Evolutionary conservation across 1,140 invertebrate genomes (phyloP).

Genomic region (Lordiphosa clarofinis): DNA sequence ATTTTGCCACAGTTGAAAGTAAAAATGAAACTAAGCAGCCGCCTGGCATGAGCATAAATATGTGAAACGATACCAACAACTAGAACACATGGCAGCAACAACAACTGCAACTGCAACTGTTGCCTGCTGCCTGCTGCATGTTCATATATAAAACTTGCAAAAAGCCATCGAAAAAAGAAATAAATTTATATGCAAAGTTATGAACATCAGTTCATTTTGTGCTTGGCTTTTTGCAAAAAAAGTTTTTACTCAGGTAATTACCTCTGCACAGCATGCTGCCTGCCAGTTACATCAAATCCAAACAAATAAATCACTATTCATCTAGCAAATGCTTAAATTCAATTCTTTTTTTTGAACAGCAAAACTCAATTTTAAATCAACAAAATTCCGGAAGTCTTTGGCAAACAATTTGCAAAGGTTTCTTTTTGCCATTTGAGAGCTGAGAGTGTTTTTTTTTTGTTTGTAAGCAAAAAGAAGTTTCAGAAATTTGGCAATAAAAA

Average conservation of each 20-base stretch:
- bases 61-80: conserved; percentile 54
- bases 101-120: conserved; percentile 3
- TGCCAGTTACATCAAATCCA: conserved; percentile 7
- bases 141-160: conserved; percentile 27
- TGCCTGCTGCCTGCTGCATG: conserved; percentile 31
- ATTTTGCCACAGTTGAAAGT: conserved; percentile 47
- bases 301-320: no score
- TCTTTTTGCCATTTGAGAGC: conserved; percentile 22
- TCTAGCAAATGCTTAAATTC: conserved; percentile 34
- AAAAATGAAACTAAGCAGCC: conserved; percentile 45
- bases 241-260: conserved; percentile 47
- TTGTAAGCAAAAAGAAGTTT: conserved; percentile 11
- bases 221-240: conserved; percentile 29
- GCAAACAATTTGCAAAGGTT: conserved; percentile 61
- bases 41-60: conserved; percentile 64
- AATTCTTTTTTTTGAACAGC: conserved; percentile 29
- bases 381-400: conserved; percentile 25
- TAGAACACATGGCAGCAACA: conserved; percentile 43
- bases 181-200: conserved; percentile 36
- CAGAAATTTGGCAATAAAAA: conserved; percentile 10
- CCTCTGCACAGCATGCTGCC: conserved; percentile 42
- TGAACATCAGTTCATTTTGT: conserved; percentile 38
- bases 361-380: conserved; percentile 21
- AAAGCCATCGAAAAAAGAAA: conserved; percentile 44
- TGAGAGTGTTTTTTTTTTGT: conserved; percentile 15